Conservation (phyloP, 92 coral and sea anemone genomes). For the Montipora capitata region DNA sequence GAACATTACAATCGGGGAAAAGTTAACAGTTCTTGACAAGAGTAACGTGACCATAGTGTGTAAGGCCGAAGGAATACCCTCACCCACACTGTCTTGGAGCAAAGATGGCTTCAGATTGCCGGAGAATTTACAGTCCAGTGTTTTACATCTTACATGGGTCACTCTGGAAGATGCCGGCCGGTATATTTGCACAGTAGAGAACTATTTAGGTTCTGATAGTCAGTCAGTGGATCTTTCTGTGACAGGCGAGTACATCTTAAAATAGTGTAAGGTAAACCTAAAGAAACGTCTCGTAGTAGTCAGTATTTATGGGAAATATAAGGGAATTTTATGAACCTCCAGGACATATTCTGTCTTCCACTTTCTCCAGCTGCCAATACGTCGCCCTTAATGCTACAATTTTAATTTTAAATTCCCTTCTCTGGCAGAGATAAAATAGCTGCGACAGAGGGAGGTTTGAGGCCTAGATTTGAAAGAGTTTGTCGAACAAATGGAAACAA, state of each 20-base stretch:
- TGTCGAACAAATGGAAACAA: too few relatives aligned
- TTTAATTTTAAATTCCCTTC: too few relatives aligned
- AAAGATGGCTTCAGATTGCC: slow-evolving; percentile 53
- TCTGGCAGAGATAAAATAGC: too few relatives aligned
- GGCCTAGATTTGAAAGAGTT: too few relatives aligned
- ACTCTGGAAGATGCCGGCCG: slow-evolving; percentile 62
- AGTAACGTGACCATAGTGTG: slow-evolving; percentile 79
- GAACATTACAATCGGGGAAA: slow-evolving; percentile 73
- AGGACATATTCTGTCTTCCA: too few relatives aligned
- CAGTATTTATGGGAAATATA: not conserved
- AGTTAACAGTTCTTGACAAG: slow-evolving; percentile 74
- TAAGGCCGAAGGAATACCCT: slow-evolving; percentile 78
- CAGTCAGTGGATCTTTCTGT: slow-evolving; percentile 68
- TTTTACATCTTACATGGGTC: slow-evolving; percentile 25
- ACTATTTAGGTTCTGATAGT: slow-evolving; percentile 74
- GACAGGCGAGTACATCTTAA: slow-evolving; percentile 46
- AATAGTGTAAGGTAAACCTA: not conserved
- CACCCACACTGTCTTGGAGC: slow-evolving; percentile 79
- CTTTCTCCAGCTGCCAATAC: too few relatives aligned
- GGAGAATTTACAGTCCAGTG: slow-evolving; percentile 3
- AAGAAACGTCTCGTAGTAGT: not conserved
- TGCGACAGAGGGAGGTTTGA: too few relatives aligned
- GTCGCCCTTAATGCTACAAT: too few relatives aligned
- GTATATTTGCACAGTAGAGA: slow-evolving; percentile 77
- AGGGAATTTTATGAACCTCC: too few relatives aligned